phyloP scores from a whole-genome alignment of 2,888 invertebrate species.

The Machimus atricapillus region DNA sequence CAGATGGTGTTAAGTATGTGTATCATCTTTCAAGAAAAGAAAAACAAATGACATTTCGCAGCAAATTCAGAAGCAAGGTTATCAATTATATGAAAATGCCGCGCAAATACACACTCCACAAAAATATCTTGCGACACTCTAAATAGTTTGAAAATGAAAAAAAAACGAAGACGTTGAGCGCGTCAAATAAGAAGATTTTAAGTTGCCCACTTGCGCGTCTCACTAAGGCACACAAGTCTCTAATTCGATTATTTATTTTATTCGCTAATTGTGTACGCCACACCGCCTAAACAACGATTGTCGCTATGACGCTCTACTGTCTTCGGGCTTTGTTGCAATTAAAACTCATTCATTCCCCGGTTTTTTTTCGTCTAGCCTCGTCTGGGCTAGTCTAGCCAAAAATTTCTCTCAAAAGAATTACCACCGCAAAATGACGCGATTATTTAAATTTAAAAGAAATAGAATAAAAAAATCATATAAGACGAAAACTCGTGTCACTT shows the following conservation, averaged over 20 bases:
- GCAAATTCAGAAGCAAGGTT: neutral
- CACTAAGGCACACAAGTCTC: neutral
- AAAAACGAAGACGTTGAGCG: neutral
- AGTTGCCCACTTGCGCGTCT: neutral
- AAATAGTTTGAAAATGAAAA: neutral
- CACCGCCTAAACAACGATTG: neutral
- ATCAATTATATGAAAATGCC: neutral
- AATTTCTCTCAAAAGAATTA: neutral
- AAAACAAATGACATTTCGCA: neutral
- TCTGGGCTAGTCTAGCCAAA: neutral
- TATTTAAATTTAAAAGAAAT: neutral
- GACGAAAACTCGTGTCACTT: neutral
- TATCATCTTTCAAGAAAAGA: neutral
- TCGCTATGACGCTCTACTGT: neutral
- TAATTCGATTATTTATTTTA: neutral
- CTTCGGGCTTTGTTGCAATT: neutral
- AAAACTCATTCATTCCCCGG: neutral
- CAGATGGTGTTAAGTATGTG: neutral
- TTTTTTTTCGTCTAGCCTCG: neutral
- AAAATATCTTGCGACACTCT: neutral
- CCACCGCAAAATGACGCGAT: neutral
- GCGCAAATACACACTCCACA: neutral
- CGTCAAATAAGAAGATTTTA: neutral
- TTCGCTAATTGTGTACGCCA: neutral
- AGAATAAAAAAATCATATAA: neutral